Percentiles rank a stretch among this genome's conserved stretches.
These are phyloP conservation scores for Drosophila truncata DNA, from an alignment of 1,140 invertebrate genomes.

Conservation along the genomic window DNA sequence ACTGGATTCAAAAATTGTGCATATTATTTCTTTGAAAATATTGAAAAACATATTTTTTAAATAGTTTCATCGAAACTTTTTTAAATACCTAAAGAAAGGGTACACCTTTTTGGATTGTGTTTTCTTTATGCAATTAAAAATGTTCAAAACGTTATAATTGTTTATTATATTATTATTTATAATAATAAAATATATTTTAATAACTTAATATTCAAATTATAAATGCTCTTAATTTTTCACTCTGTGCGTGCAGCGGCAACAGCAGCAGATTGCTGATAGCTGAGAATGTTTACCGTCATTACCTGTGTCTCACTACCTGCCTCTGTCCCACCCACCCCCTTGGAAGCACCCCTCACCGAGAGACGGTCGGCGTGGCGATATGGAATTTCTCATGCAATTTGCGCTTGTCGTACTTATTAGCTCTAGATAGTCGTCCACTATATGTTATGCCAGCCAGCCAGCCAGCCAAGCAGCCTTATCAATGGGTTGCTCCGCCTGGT, in stretches of 20 bases:
- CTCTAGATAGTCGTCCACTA: conserved; percentile 52
- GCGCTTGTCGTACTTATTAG: conserved; percentile 66
- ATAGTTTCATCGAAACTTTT: too few relatives aligned
- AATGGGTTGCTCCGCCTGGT: conserved; percentile 49
- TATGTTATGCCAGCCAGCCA: background rate
- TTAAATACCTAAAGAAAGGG: too few relatives aligned
- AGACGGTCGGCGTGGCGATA: background rate
- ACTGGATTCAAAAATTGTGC: too few relatives aligned
- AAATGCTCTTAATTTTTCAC: background rate
- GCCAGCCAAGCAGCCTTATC: conserved; percentile 46
- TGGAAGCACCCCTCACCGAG: background rate
- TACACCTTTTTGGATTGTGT: too few relatives aligned
- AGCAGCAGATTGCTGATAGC: conserved; percentile 28
- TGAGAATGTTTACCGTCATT: conserved; percentile 42
- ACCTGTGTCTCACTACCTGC: conserved; percentile 37
- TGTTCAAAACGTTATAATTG: background rate
- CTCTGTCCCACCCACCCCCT: background rate
- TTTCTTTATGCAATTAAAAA: background rate
- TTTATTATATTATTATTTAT: too few relatives aligned
- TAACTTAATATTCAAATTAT: background rate
- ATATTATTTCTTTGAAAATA: too few relatives aligned
- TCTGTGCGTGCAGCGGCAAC: conserved; percentile 25
- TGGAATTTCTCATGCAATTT: conserved; percentile 67
- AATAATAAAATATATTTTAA: background rate
- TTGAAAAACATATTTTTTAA: too few relatives aligned